Percentiles rank a stretch among this genome's conserved stretches.
phyloP scores from a whole-genome alignment of 2,797 vertebrate genomes.

The Paramormyrops hopkinsi region DNA sequence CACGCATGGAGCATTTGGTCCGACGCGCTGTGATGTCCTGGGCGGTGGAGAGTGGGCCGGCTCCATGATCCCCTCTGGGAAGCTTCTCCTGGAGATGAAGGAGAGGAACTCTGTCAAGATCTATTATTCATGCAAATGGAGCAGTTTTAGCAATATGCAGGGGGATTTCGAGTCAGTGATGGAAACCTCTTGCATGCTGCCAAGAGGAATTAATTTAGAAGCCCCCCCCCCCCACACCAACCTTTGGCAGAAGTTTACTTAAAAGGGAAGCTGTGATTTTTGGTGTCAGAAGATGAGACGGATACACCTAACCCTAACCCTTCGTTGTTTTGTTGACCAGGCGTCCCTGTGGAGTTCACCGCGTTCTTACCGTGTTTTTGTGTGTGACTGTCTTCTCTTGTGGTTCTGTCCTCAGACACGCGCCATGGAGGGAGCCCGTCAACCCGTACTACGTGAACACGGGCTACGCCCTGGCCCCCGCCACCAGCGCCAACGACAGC shows the following conservation, averaged over 20 bases:
- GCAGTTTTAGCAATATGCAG: conserved; percentile 42
- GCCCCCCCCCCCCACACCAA: neutral
- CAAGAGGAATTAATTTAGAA: conserved; percentile 16
- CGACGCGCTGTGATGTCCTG: neutral
- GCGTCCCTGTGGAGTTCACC: neutral
- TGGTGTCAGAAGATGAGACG: neutral
- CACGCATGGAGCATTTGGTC: neutral
- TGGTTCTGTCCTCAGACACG: conserved; percentile 43
- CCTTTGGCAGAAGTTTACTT: conserved; percentile 2
- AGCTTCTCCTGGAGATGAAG: conserved; percentile 53
- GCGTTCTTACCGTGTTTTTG: neutral
- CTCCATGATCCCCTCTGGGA: conserved; percentile 38
- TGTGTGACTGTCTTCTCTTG: neutral
- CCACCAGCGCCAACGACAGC: conserved; percentile 90
- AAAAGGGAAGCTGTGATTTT: neutral
- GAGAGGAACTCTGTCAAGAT: conserved; percentile 44
- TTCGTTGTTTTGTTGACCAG: neutral
- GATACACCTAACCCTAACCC: neutral
- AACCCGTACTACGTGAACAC: conserved; percentile 87
- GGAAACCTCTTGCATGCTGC: conserved; percentile 17
- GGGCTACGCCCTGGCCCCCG: conserved; percentile 80
- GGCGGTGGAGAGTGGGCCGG: neutral
- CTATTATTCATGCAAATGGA: conserved; percentile 53
- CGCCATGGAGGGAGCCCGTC: conserved; percentile 74
- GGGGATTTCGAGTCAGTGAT: conserved; percentile 33